Conservation (phyloP, 2,113 vertebrate species). For the Pteropus alecto region DNA sequence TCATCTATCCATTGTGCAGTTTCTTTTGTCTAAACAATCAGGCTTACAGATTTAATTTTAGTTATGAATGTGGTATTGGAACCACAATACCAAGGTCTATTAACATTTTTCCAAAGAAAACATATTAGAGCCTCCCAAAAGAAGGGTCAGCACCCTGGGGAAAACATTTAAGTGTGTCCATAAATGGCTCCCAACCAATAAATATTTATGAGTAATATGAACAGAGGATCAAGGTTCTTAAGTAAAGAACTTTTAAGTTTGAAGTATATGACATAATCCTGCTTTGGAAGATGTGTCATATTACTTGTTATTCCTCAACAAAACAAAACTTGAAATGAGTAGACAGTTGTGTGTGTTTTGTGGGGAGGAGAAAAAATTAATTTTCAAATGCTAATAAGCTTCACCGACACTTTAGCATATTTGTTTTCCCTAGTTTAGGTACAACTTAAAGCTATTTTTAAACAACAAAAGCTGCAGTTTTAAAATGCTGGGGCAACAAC, state of each 20-base stretch:
- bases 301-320: neutral
- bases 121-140: slow-evolving; percentile 49
- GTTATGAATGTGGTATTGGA: slow-evolving; percentile 43
- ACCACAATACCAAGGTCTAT: neutral
- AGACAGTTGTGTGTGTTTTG: neutral
- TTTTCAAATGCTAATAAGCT: slow-evolving; percentile 8
- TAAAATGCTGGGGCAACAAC: neutral
- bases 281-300: neutral
- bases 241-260: neutral
- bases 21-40: slow-evolving; percentile 47
- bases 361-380: neutral
- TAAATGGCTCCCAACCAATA: neutral
- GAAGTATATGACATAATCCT: neutral
- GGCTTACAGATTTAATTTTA: slow-evolving; percentile 48
- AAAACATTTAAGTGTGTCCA: slow-evolving; percentile 46
- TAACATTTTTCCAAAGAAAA: slow-evolving; percentile 56
- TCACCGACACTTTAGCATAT: neutral
- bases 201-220: slow-evolving; percentile 54
- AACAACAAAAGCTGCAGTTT: neutral
- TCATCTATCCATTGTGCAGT: slow-evolving; percentile 36
- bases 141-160: neutral
- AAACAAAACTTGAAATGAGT: neutral
- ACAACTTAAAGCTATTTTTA: neutral
- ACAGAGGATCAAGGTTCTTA: slow-evolving; percentile 51
- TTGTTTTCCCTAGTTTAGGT: neutral